Percentiles rank a stretch among this genome's conserved stretches.
These are phyloP conservation scores for Riptortus pedestris DNA, from an alignment of 1,140 invertebrate species.

Conservation along the genomic window DNA sequence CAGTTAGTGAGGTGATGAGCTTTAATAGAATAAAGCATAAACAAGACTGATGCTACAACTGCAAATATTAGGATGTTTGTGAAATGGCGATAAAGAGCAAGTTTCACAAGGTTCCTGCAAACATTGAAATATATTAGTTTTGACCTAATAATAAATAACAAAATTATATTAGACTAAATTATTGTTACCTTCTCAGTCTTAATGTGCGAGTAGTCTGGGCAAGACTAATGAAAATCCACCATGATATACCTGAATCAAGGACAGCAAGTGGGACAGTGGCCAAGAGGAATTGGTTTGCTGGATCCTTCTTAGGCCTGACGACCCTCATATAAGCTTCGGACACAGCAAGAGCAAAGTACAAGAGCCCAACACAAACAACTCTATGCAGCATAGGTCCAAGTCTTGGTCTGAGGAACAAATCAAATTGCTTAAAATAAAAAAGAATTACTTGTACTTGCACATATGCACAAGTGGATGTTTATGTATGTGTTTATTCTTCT, in stretches of 20 bases:
- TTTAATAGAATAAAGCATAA: conserved; percentile 85
- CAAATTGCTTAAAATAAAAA: conserved; percentile 31
- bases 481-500: too few species aligned
- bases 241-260: conserved; percentile 59
- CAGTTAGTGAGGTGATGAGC: conserved; percentile 58
- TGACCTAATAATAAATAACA: conserved; percentile 17
- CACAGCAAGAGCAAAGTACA: conserved; percentile 74
- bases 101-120: conserved; percentile 72
- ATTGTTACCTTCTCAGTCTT: conserved; percentile 52
- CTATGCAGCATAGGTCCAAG: conserved; percentile 75
- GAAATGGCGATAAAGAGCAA: conserved; percentile 83
- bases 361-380: conserved; percentile 65
- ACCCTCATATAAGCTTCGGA: conserved; percentile 72
- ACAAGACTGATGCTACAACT: conserved; percentile 75
- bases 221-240: conserved; percentile 82
- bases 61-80: conserved; percentile 86
- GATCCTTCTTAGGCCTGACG: conserved; percentile 53
- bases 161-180: background rate
- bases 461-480: conserved; percentile 24
- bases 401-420: conserved; percentile 59
- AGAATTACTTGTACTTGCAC: too few species aligned
- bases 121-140: conserved; percentile 29
- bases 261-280: conserved; percentile 62
- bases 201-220: conserved; percentile 80
- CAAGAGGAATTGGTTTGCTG: conserved; percentile 54